Evolutionary conservation across 2,888 invertebrate species (phyloP), one percentile per base, ranked within the genome.

Genomic region (Ashinkailepas kermadecensis): DNA sequence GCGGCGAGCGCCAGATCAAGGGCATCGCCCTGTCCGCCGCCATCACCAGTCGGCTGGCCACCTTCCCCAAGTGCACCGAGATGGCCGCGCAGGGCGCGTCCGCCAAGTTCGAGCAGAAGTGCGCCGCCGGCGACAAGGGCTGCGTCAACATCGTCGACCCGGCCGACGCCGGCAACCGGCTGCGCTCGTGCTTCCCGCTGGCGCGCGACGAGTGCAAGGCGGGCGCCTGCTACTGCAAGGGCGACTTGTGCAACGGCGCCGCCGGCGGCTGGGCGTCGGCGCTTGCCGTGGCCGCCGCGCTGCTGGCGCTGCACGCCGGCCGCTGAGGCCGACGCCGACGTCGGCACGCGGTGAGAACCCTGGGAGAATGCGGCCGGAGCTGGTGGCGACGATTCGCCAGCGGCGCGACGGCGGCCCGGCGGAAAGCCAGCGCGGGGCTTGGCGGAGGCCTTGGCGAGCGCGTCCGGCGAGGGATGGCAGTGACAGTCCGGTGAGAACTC

Each of bases 91-190:
- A 74, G 21, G 74, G 74, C 18, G 9, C 18, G 18, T 39, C 56
- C 54, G 74, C 56, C 21, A 74, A 74, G 56, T 74, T 21, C 74
- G n/a, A 74, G 74, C 74, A 74, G 74, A 39, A 12, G 15, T 74
- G 74, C 56, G 18, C 4, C 9, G 21, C 74, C 9, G 2, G 21
- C 11, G 74, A 74, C 56, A 54, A 54, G 54, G 9, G 56, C 54
- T 74, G 74, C 74, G 56, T 54, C 74, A 74, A 74, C 56, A 74
- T 74, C 21, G 54, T 74, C 74, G 74, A 74, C 56, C 54, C 54
- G 9, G 21, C 18, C 0, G 74, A 74, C n/a, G 8, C 4, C 0
- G 10, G 21, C 54, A 74, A 74, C 56, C 18, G 21, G 21, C 54
- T 74, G 54, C 18, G 74, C 21, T 54, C 74, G 18, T 74, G 74